Percentiles rank a stretch among this genome's conserved stretches.
Evolutionary conservation across 1,140 invertebrate genomes (phyloP).

Genomic region (Helicoverpa zea): DNA sequence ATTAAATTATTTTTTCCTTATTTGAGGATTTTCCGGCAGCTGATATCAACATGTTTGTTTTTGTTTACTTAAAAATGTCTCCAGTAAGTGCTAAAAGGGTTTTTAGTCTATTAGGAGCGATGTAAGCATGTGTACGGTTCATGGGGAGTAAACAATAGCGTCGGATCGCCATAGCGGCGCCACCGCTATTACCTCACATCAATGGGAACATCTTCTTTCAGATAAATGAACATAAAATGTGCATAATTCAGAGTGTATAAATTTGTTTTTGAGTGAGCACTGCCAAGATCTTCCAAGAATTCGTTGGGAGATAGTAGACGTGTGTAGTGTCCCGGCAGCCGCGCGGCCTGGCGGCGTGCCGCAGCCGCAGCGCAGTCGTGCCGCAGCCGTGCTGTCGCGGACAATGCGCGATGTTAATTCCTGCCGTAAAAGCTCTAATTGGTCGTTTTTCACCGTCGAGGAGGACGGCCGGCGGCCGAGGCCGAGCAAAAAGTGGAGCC

Average conservation of each 20-base stretch:
- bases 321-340: constrained; percentile 34
- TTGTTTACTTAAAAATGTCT: constrained; percentile 31
- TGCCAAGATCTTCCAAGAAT: constrained; percentile 57
- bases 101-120: constrained; percentile 48
- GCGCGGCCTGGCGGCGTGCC: constrained; percentile 14
- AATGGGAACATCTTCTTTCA: constrained; percentile 56
- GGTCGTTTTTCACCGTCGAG: constrained; percentile 77
- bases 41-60: not conserved
- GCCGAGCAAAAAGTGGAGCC: constrained; percentile 81
- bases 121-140: constrained; percentile 15
- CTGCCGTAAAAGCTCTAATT: constrained; percentile 83
- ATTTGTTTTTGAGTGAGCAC: constrained; percentile 54
- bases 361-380: too few species aligned
- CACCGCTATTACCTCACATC: constrained; percentile 65
- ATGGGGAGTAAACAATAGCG: constrained; percentile 56
- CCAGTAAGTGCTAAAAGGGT: constrained; percentile 52
- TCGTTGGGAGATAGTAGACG: constrained; percentile 47
- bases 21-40: not conserved
- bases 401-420: constrained; percentile 79
- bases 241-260: constrained; percentile 59
- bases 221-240: constrained; percentile 65
- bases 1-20: not conserved
- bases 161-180: constrained; percentile 62
- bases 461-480: constrained; percentile 61
- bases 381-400: constrained; percentile 55